These are phyloP conservation scores for Tangachromis dhanisi DNA, from an alignment of 2,113 vertebrate species.

Conservation along the genomic window DNA sequence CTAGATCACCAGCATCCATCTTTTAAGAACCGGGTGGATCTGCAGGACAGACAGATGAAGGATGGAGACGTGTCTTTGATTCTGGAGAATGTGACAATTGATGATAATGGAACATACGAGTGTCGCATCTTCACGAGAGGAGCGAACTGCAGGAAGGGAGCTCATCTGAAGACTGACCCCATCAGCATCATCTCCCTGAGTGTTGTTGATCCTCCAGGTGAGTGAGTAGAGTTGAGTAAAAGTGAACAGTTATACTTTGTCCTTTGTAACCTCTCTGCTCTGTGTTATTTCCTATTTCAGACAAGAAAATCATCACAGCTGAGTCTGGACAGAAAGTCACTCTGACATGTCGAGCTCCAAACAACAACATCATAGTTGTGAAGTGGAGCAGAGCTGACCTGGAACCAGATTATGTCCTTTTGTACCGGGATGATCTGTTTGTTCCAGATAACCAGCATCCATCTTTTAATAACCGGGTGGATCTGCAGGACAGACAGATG, in stretches of 20 bases:
- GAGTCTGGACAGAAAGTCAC: no score
- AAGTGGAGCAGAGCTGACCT: no score
- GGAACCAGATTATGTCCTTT: no score
- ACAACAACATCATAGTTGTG: no score
- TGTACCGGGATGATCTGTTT: no score
- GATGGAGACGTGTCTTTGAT: background rate
- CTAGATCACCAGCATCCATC: fast-evolving
- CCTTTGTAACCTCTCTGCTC: no score
- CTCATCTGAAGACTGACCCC: background rate
- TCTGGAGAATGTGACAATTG: fast-evolving
- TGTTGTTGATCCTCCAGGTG: background rate
- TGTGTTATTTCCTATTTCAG: no score
- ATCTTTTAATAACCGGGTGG: no score
- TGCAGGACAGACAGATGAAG: background rate
- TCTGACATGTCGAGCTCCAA: no score
- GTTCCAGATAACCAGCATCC: no score
- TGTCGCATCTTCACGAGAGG: background rate
- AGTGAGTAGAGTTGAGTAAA: background rate
- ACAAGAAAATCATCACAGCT: fast-evolving
- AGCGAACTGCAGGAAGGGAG: background rate
- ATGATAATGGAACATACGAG: fast-evolving
- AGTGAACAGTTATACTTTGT: no score
- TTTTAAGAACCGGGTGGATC: background rate
- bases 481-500: no score
- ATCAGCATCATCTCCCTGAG: background rate